Evolutionary conservation across 2,113 vertebrate genomes (phyloP), one percentile per base, ranked within the genome.

Genomic region (Ondatra zibethicus): DNA sequence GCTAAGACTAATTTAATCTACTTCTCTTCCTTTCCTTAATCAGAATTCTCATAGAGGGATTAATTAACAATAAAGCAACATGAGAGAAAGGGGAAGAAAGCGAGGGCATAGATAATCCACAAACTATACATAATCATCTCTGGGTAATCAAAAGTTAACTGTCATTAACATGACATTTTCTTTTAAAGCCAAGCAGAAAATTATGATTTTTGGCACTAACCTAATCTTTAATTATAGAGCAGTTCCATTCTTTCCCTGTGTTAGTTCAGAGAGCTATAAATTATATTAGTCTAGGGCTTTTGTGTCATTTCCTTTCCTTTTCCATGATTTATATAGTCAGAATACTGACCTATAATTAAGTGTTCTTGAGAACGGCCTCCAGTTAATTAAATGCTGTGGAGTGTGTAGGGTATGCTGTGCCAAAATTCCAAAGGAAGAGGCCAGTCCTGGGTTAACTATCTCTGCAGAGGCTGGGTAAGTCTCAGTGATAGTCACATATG

Each of bases 271-370:
- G 66, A 97, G 97, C 93, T 97, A 68, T 96, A 97, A 97, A 97
- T 93, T 78, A 94, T 93, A 97, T 92, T 88, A 96, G 95, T 97
- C 96, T 97, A n/a, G 95, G 87, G 90, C 95, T 98, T 98, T 98
- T 97, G 96, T 98, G 97, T 98, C 98, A 98, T 97, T 97, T 98
- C 98, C 96, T 97, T 97, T 98, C 96, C 92, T 96, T 97, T 98
- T 70, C 91, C 87, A 78, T 95, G 86, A 96, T 98, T 97, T 98
- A 87, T 97, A 89, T 84, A 95, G 92, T 97, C 58, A 27, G 93
- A 92, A 85, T 89, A 96, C 93, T 97, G 96, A 97, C 91, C 96
- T 97, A 0, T 98, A 97, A 97, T 97, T 95, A 98, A 98, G 96
- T 98, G 97, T 96, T 61, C 86, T 97, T 86, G 96, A 98, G 97